Conservation (phyloP, 1,140 invertebrate genomes). For the Cryptotermes secundus region DNA sequence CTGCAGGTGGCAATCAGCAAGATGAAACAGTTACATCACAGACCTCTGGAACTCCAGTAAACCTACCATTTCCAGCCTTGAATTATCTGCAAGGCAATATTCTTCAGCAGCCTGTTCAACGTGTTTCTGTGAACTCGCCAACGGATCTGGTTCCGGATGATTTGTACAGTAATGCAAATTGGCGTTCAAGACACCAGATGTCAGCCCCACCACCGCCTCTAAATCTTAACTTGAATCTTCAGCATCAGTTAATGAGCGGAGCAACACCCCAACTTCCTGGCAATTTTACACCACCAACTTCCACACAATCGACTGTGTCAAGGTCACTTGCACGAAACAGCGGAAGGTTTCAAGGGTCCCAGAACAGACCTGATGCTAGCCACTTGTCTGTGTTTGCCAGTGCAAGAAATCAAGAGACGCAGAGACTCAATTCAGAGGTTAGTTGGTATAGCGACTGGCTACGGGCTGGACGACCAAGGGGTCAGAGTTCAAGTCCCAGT, state of each 20-base stretch:
- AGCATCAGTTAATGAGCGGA: constrained; percentile 21
- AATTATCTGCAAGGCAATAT: constrained; percentile 14
- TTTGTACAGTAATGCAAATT: background rate
- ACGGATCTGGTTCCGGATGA: background rate
- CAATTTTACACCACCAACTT: background rate
- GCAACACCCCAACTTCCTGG: background rate
- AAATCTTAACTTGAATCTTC: background rate
- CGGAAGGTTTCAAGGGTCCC: background rate
- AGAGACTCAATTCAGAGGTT: constrained; percentile 17
- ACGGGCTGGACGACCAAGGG: too few species aligned
- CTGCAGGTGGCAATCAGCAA: background rate
- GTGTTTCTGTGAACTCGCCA: background rate
- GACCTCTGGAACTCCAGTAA: background rate
- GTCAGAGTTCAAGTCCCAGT: too few species aligned
- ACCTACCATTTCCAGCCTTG: background rate
- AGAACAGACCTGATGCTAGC: background rate
- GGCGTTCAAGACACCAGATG: background rate
- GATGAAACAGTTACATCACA: background rate
- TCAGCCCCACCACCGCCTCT: background rate
- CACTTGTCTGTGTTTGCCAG: constrained; percentile 36
- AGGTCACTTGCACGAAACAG: background rate
- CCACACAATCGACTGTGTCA: background rate
- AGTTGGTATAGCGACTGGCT: too few species aligned
- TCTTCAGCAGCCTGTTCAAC: background rate
- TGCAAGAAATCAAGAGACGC: constrained; percentile 43